Conservation (phyloP, 2,797 vertebrate species). For the Typhlichthys eigenmanni region DNA sequence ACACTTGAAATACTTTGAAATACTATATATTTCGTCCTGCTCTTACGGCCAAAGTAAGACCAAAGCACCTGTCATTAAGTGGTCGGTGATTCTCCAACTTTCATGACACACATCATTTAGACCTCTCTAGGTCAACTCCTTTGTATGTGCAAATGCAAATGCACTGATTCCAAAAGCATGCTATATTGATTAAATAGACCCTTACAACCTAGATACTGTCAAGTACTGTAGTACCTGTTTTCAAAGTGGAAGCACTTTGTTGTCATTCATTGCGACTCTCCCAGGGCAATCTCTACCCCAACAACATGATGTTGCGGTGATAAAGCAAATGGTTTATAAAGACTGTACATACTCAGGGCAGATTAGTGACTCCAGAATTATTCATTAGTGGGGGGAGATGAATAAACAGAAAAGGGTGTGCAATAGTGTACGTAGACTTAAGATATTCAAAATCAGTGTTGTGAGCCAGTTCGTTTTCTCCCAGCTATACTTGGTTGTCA, state of each 20-base stretch:
- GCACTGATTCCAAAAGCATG: not conserved
- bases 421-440: not conserved
- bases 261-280: conserved; percentile 45
- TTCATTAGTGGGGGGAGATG: conserved; percentile 15
- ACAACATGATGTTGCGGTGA: conserved; percentile 59
- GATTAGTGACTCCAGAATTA: conserved; percentile 23
- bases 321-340: conserved; percentile 30
- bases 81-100: too few relatives aligned
- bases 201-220: too few relatives aligned
- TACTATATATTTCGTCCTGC: too few relatives aligned
- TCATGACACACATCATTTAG: too few relatives aligned
- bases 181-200: conserved; percentile 28
- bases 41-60: too few relatives aligned
- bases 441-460: too few relatives aligned
- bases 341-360: not conserved
- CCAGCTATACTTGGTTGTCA: not conserved
- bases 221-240: too few relatives aligned
- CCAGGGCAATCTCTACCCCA: conserved; percentile 22
- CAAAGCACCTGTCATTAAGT: too few relatives aligned
- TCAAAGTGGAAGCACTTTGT: conserved; percentile 56
- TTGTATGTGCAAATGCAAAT: too few relatives aligned
- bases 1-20: not conserved
- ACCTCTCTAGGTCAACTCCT: too few relatives aligned
- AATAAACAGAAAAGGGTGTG: not conserved
- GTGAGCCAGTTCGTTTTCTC: not conserved